These are phyloP conservation scores for Balanococcus diminutus DNA, from an alignment of 2,888 invertebrate genomes.

Conservation along the genomic window DNA sequence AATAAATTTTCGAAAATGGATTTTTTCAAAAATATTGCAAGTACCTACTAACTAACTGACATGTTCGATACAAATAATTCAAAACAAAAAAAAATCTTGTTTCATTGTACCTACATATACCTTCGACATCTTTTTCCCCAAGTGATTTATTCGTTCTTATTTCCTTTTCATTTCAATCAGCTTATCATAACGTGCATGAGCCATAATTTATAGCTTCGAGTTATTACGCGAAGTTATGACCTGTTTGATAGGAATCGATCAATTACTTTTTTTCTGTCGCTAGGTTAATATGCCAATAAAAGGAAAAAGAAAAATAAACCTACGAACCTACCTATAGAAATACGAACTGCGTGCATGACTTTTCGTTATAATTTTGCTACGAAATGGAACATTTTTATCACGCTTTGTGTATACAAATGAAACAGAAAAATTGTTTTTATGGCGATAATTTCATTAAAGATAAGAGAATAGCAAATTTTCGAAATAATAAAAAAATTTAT, in stretches of 20 bases:
- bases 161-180: constrained; percentile 14
- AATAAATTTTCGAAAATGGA: too few species aligned
- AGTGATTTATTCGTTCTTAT: constrained; percentile 28
- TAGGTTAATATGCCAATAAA: constrained; percentile 21
- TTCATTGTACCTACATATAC: not conserved
- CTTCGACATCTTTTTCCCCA: not conserved
- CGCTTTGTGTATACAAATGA: not conserved
- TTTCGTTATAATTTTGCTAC: not conserved
- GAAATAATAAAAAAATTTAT: too few species aligned
- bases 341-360: too few species aligned
- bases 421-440: not conserved
- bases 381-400: not conserved
- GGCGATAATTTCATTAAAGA: too few species aligned
- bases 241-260: constrained; percentile 3
- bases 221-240: constrained; percentile 4
- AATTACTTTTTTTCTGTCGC: constrained; percentile 8
- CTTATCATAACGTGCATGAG: not conserved
- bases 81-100: not conserved
- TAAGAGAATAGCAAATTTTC: not conserved
- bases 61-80: not conserved
- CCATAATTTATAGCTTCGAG: constrained; percentile 25
- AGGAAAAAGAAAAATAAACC: not conserved
- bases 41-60: too few species aligned
- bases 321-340: too few species aligned
- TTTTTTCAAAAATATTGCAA: not conserved